Base-by-base conservation (phyloP, 1,140 invertebrate genomes). In the Holotrichia oblita region DNA sequence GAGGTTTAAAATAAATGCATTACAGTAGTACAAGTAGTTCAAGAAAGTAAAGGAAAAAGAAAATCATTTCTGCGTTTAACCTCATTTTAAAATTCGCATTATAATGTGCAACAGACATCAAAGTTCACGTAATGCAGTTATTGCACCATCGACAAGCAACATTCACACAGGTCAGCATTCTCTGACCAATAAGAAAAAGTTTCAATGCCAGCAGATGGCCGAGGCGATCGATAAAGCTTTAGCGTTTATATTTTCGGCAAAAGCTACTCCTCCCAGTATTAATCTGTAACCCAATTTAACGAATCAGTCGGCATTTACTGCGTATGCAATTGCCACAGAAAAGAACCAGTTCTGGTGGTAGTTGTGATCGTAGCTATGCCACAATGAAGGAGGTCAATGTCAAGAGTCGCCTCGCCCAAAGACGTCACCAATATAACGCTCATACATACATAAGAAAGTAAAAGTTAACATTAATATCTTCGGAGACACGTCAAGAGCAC, bases 401-500 rank as follows among this genome's bases (percentile, higher is more conserved):
- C 61, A 69, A 69, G 61, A 69, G 61, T 69, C 22, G 61, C 61
- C 61, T 69, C 61, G 27, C 61, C 61, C 61, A 69, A 69, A 24
- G 61, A 69, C 61, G 12, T 69, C 24, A 69, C 61, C 17, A 69
- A 69, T 34, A 22, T 69, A 27, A 27, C 61, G 61, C 61, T 17
- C 22, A 24, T 10, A 69, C 22, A 14, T 10, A 69, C 22, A 14
- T 22, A 69, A 69, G 61, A 69, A 69, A 69, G 61, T 69, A 69
- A 69, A 69, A 69, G 61, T 69, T 69, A 69, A 69, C 27, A 22
- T 27, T 69, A 69, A 69, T 69, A 27, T 69, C 61, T 69, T 69
- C 24, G 22, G 22, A 69, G 61, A 27, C 61, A 69, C 61, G 61
- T 20, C 61, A 69, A 24, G 27, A 69, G 61, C 48, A 69, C 20